Evolutionary conservation across 2,888 invertebrate genomes (phyloP).

Genomic region (Acrobasis repandana): DNA sequence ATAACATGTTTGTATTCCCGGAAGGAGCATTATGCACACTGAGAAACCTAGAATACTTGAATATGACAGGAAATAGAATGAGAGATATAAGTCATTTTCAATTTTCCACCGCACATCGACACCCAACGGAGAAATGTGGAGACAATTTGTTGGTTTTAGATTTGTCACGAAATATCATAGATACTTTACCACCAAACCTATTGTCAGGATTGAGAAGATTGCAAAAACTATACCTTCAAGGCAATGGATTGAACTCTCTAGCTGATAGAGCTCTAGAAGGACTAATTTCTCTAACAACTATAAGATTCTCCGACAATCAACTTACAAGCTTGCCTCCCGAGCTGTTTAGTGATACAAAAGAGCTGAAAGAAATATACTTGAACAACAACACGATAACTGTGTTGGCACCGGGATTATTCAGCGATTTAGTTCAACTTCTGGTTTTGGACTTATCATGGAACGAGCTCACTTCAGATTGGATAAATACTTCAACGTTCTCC

Average conservation of each 20-base stretch:
- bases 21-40: conserved; percentile 90
- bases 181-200: conserved; percentile 87
- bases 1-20: conserved; percentile 91
- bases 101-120: conserved; percentile 84
- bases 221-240: conserved; percentile 88
- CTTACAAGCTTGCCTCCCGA: conserved; percentile 91
- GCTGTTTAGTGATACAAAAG: conserved; percentile 89
- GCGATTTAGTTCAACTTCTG: conserved; percentile 88
- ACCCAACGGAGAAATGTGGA: conserved; percentile 86
- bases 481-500: conserved; percentile 90
- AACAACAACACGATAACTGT: conserved; percentile 92
- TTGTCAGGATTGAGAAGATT: conserved; percentile 88
- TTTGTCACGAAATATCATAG: conserved; percentile 90
- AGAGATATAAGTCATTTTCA: conserved; percentile 89
- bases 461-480: conserved; percentile 91
- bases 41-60: conserved; percentile 88
- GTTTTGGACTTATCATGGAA: conserved; percentile 90
- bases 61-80: conserved; percentile 90
- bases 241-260: conserved; percentile 88
- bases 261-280: conserved; percentile 91
- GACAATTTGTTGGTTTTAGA: conserved; percentile 87
- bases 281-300: conserved; percentile 86
- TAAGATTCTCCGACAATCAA: conserved; percentile 91
- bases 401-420: conserved; percentile 90
- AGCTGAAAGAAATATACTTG: conserved; percentile 90